Evolutionary conservation across 2,113 vertebrate genomes (phyloP), one percentile per base, ranked within the genome.

Genomic region (Henicopernis longicauda): DNA sequence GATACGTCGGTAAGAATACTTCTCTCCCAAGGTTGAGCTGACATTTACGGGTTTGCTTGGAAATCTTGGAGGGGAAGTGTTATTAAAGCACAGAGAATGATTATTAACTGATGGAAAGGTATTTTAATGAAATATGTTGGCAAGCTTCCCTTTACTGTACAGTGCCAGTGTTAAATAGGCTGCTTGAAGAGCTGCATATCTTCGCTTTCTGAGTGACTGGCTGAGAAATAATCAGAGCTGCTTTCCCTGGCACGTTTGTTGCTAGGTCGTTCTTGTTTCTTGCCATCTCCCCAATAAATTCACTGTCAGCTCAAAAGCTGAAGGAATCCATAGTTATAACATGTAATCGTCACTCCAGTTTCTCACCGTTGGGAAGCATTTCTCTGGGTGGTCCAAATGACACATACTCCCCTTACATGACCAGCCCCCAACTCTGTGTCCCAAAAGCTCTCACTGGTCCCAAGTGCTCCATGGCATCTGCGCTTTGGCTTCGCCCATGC

Each of bases 51-150:
- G 22, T 91, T 79, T 85, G 70, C 84, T 91, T 90, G 62, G 84
- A 94, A 82, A 77, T 80, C 54, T 91, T 95, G 89, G 89, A 79
- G 71, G 54, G 32, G 50, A 83, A 78, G 59, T 77, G 82, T 66
- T 87, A 23, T 94, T 94, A 95, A 89, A 95, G 70, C 9, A 13
- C 29, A n/a, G 73, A 45, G 31, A 42, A 86, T 93, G 45, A 88
- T 90, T 91, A 91, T 94, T 93, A 96, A 87, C 84, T 89, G 89
- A 91, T 82, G 86, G 78, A 89, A 86, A 92, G 78, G 84, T 91
- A 93, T 95, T 96, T 96, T 93, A 95, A 97, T 93, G 81, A 93
- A 97, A 94, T 86, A 62, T 34, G 55, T 67, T 96, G 96, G 89
- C 94, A 90, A 72, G 29, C 16, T 85, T 95, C 93, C 91, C 63